These are phyloP conservation scores for Amia ocellicauda DNA, from an alignment of 2,113 vertebrate species.

Conservation along the genomic window DNA sequence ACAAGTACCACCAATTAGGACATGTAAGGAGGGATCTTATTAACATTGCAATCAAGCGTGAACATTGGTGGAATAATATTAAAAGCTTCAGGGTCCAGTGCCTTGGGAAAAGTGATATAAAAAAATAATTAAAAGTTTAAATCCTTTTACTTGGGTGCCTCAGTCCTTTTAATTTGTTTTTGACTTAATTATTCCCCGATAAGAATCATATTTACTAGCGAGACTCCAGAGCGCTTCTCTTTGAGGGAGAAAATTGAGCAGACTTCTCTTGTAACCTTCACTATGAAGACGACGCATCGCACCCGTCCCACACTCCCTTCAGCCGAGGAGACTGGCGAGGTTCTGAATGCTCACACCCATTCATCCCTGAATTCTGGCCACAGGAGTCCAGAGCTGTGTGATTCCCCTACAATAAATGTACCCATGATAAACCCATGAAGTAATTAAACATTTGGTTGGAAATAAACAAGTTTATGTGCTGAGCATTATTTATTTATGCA, in stretches of 20 bases:
- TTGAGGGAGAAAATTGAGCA: constrained; percentile 7
- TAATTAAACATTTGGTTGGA: too few relatives aligned
- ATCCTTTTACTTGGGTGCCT: constrained; percentile 23
- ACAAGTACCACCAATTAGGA: constrained; percentile 19
- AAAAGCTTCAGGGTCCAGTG: constrained; percentile 28
- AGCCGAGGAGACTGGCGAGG: not conserved
- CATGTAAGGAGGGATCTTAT: constrained; percentile 24
- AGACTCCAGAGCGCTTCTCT: constrained; percentile 1
- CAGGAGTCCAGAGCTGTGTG: too few relatives aligned
- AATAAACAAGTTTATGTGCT: too few relatives aligned
- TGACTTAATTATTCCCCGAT: constrained; percentile 26
- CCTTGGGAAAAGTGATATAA: constrained; percentile 32
- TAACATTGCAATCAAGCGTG: constrained; percentile 29
- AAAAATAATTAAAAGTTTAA: constrained; percentile 27
- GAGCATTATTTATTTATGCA: too few relatives aligned
- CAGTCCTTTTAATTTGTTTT: constrained; percentile 30
- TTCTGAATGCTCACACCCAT: too few relatives aligned
- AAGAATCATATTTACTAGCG: constrained; percentile 21
- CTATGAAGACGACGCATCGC: not conserved
- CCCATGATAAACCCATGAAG: too few relatives aligned
- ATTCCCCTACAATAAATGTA: too few relatives aligned
- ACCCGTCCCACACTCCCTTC: not conserved
- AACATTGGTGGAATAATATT: constrained; percentile 26
- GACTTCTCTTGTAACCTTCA: not conserved
- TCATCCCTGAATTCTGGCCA: too few relatives aligned